Conservation (phyloP, 2,113 vertebrate species). For the Oenanthe melanoleuca region DNA sequence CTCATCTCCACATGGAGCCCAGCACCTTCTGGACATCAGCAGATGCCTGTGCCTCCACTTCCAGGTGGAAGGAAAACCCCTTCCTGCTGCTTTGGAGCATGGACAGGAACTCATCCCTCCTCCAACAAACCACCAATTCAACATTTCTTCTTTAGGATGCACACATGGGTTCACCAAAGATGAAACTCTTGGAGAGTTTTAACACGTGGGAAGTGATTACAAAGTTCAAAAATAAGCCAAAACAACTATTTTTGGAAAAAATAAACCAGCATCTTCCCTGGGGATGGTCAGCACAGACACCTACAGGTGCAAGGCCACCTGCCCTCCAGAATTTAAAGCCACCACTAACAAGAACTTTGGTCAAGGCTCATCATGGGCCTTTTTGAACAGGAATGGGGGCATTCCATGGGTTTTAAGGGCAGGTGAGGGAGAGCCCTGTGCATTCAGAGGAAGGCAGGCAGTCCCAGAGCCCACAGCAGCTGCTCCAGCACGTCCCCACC, state of each 20-base stretch:
- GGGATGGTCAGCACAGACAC: fast-evolving
- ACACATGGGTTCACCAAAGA: background rate
- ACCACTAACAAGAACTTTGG: background rate
- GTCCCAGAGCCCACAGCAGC: background rate
- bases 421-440: background rate
- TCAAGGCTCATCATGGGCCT: fast-evolving
- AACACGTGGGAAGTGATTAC: background rate
- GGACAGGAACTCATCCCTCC: background rate
- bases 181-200: background rate
- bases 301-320: background rate
- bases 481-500: slow-evolving; percentile 15
- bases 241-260: background rate
- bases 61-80: background rate
- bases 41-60: fast-evolving
- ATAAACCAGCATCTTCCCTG: background rate
- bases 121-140: background rate
- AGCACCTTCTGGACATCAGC: background rate
- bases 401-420: background rate
- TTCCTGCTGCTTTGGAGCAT: fast-evolving
- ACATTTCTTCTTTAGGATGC: background rate
- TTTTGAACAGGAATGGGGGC: background rate
- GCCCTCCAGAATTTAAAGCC: background rate
- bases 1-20: background rate
- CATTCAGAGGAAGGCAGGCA: background rate
- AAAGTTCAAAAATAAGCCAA: background rate